A percentile compares a stretch with the other conserved stretches of the same genome.
Evolutionary conservation across 2,113 vertebrate genomes (phyloP).

Genomic region (Halichoeres trimaculatus): DNA sequence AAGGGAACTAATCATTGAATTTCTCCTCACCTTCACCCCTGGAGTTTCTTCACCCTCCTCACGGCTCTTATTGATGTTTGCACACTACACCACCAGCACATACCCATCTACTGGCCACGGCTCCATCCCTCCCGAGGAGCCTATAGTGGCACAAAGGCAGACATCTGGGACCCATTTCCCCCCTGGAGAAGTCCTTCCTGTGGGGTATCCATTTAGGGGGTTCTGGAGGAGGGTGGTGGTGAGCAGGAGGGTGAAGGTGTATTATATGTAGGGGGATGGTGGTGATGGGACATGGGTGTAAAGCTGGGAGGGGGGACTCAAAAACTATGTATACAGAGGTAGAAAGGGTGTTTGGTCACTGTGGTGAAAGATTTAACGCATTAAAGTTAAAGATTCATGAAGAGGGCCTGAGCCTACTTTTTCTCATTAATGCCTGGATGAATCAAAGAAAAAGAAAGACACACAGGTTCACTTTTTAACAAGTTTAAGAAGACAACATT

Average conservation of each 20-base stretch:
- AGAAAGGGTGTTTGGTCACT: slow-evolving; percentile 31
- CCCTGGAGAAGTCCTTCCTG: slow-evolving; percentile 82
- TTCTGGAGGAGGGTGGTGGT: slow-evolving; percentile 41
- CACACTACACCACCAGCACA: slow-evolving; percentile 22
- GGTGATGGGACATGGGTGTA: slow-evolving; percentile 37
- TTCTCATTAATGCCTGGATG: neutral
- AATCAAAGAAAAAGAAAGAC: neutral
- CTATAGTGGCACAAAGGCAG: slow-evolving; percentile 74
- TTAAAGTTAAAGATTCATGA: too few species aligned
- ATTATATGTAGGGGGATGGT: slow-evolving; percentile 51
- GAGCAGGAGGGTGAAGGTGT: slow-evolving; percentile 50
- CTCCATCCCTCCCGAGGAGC: slow-evolving; percentile 77
- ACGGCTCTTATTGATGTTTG: slow-evolving; percentile 68
- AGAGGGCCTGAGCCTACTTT: too few species aligned
- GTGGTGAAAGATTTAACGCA: neutral
- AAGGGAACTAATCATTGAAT: slow-evolving; percentile 67
- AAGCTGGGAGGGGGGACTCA: neutral
- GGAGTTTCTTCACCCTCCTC: slow-evolving; percentile 66
- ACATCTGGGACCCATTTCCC: slow-evolving; percentile 86
- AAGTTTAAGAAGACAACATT: neutral
- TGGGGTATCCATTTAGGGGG: slow-evolving; percentile 83
- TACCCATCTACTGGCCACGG: slow-evolving; percentile 66
- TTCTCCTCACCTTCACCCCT: slow-evolving; percentile 71
- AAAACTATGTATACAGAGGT: slow-evolving; percentile 19
- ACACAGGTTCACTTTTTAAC: too few species aligned